Evolutionary conservation across 2,113 vertebrate genomes (phyloP).

Genomic region (Hypanus sabinus): DNA sequence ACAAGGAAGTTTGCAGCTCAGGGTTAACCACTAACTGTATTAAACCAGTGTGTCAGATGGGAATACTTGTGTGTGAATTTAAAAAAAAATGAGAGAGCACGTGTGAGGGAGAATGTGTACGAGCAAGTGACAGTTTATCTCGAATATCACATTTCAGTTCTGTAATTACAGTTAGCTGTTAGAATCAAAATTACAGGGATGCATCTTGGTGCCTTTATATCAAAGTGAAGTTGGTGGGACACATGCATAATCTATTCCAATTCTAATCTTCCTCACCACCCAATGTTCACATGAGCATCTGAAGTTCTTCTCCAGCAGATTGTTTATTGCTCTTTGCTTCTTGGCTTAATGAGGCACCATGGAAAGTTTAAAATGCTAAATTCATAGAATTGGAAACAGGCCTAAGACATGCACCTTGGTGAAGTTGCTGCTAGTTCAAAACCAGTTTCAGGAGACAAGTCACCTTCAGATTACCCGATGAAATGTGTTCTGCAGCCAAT

Average conservation of each 20-base stretch:
- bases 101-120: background rate
- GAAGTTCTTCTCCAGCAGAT: too few relatives aligned
- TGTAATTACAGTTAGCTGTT: constrained; percentile 7
- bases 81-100: background rate
- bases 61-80: constrained; percentile 6
- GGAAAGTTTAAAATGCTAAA: background rate
- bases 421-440: background rate
- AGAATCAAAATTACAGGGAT: background rate
- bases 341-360: background rate
- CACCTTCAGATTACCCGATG: background rate
- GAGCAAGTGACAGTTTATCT: background rate
- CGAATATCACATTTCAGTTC: background rate
- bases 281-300: background rate
- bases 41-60: background rate
- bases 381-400: background rate
- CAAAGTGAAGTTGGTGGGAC: background rate
- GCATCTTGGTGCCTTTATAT: background rate
- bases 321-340: too few relatives aligned
- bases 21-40: background rate
- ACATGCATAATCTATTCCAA: background rate
- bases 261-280: background rate
- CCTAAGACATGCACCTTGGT: background rate
- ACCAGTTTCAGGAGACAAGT: background rate
- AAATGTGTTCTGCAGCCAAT: background rate
- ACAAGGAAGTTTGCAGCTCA: background rate